Conservation (phyloP, 1,140 invertebrate species). For the Plutomurus gul region DNA sequence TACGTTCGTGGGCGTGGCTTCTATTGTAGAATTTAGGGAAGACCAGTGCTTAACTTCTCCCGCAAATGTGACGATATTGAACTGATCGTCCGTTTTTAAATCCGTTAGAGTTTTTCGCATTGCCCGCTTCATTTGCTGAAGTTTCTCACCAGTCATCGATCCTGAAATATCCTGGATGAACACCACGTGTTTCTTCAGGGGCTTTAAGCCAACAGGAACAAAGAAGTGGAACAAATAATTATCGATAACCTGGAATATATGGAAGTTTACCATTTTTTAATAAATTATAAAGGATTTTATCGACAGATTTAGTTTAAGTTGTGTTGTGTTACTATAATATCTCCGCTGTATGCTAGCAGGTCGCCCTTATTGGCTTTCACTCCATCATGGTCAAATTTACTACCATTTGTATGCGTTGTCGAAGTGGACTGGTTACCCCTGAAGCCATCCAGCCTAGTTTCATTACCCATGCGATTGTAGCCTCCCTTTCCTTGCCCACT, state of each 20-base stretch:
- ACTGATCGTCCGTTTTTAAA: conserved; percentile 66
- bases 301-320: not conserved
- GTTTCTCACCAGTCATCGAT: conserved; percentile 69
- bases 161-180: conserved; percentile 73
- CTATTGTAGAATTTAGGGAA: not conserved
- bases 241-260: not conserved
- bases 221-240: conserved; percentile 77
- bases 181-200: conserved; percentile 69
- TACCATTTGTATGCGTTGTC: no score
- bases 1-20: conserved; percentile 16
- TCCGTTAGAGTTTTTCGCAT: conserved; percentile 68
- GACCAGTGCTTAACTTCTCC: not conserved
- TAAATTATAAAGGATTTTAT: no score
- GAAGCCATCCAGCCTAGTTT: no score
- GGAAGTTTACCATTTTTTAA: not conserved
- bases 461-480: no score
- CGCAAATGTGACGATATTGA: conserved; percentile 69
- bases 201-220: conserved; percentile 63
- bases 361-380: no score
- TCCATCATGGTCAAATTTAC: no score
- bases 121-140: conserved; percentile 68
- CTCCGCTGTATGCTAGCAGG: no score
- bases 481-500: no score
- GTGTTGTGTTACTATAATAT: not conserved
- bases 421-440: no score